Evolutionary conservation across 1,140 invertebrate species (phyloP), one percentile per base, ranked within the genome.

Genomic region (Matsumurasca onukii): DNA sequence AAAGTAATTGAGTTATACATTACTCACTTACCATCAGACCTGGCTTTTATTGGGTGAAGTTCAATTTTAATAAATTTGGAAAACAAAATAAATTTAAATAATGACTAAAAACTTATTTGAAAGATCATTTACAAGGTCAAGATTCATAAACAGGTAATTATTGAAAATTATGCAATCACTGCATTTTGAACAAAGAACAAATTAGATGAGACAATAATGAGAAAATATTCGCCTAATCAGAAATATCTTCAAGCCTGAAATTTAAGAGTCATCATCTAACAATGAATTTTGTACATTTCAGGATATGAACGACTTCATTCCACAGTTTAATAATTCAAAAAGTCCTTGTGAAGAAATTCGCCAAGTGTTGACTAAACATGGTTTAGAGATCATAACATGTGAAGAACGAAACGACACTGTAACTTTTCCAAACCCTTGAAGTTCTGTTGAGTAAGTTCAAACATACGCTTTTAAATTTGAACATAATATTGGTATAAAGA

Each of bases 321-420:
- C 88, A 0, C 85, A 86, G 0, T 86, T 88, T 70, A 87, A 91
- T 67, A 78, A 86, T 75, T 87, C 80, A 73, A 51, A 79, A 52
- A 83, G 89, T 74, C 87, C 90, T 0, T 83, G 85, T 62, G 82
- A 82, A 27, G 82, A 86, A 31, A 82, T 92, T 12, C 81, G 82
- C 48, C 80, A 83, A 65, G 76, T 89, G 22, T 78, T 93, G 59
- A 80, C 82, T 31, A 82, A 86, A 9, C 82, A 83, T 13, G 91
- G 91, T 0, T 93, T 92, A 74, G 76, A 82, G 1, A 80, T 88
- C 17, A 74, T 86, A 2, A 30, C 45, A 17, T 52, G 63, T 24
- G 27, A 48, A 24, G 39, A 45, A 3, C 24, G 51, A 25, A n/a
- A 48, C 20, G 17, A 27, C 17, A 24, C 45, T 2, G 62, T 66